Evolutionary conservation across 1,140 invertebrate genomes (phyloP).

Genomic region (Drosophila repleta): DNA sequence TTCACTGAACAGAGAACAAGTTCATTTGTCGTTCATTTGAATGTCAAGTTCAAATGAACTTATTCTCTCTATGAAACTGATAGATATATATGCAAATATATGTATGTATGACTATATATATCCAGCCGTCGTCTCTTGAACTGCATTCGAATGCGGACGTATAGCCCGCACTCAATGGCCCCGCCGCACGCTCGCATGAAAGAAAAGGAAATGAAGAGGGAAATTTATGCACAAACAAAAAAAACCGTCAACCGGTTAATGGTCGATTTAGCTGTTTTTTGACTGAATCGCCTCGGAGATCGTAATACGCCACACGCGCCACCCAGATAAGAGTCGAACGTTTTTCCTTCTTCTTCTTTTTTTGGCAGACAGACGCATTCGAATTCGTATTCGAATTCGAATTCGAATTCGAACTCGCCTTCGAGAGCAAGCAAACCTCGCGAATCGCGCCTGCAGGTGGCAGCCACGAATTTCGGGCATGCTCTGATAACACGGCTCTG

Average conservation of each 20-base stretch:
- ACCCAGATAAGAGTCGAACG: conserved; percentile 69
- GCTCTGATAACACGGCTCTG: too few relatives aligned
- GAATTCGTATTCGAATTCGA: too few relatives aligned
- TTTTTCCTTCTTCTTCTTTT: not conserved
- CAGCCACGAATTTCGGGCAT: not conserved
- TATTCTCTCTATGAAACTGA: too few relatives aligned
- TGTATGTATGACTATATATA: not conserved
- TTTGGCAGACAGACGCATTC: conserved; percentile 42
- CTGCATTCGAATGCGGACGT: conserved; percentile 29
- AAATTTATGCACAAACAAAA: conserved; percentile 15
- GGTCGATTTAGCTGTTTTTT: conserved; percentile 73
- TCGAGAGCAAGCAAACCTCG: conserved; percentile 3
- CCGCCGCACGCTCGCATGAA: not conserved
- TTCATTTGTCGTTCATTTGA: too few relatives aligned
- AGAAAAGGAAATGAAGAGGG: not conserved
- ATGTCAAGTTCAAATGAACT: too few relatives aligned
- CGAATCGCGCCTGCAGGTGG: conserved; percentile 6
- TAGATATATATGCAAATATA: not conserved
- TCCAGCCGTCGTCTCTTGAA: not conserved
- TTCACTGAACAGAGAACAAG: too few relatives aligned
- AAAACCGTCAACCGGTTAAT: conserved; percentile 63
- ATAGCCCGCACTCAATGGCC: conserved; percentile 27
- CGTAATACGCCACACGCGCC: conserved; percentile 47
- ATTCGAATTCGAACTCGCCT: too few relatives aligned
- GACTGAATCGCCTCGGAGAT: conserved; percentile 44